Conservation (phyloP, 92 coral and sea anemone genomes). For the Paragorgia papillata region DNA sequence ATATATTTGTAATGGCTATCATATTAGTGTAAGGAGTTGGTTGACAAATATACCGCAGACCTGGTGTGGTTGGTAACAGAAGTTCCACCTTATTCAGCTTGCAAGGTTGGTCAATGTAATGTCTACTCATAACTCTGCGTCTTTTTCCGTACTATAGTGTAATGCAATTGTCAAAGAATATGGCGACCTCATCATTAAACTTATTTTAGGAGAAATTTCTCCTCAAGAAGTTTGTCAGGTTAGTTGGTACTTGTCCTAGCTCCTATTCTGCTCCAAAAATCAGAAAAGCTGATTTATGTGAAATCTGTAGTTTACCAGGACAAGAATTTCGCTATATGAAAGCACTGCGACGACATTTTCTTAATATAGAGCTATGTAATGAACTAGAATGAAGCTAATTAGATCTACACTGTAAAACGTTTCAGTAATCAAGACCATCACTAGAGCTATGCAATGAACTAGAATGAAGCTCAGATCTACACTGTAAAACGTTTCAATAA, state of each 20-base stretch:
- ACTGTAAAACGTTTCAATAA: too few species aligned
- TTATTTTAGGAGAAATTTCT: constrained; percentile 2
- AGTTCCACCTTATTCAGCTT: constrained; percentile 33
- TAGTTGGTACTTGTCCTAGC: not conserved
- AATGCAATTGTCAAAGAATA: constrained; percentile 18
- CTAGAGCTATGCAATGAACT: too few species aligned
- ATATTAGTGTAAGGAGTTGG: constrained; percentile 15
- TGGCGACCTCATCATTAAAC: constrained; percentile 3
- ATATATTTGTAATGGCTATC: not conserved
- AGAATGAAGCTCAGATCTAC: too few species aligned
- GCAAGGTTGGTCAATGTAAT: constrained; percentile 25
- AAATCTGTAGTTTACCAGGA: too few species aligned
- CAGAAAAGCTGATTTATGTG: too few species aligned
- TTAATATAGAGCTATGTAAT: too few species aligned
- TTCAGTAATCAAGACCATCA: too few species aligned
- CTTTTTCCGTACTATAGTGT: constrained; percentile 28
- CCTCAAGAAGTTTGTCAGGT: constrained; percentile 37
- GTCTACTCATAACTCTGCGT: not conserved
- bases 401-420: too few species aligned
- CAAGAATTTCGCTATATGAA: too few species aligned
- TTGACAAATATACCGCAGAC: constrained; percentile 27
- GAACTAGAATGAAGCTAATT: too few species aligned
- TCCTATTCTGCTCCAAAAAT: too few species aligned
- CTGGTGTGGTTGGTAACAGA: constrained; percentile 23
- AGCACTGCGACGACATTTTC: too few species aligned